Base-by-base conservation (phyloP, 2,888 invertebrate species). In the Ormyrus nitidulus region DNA sequence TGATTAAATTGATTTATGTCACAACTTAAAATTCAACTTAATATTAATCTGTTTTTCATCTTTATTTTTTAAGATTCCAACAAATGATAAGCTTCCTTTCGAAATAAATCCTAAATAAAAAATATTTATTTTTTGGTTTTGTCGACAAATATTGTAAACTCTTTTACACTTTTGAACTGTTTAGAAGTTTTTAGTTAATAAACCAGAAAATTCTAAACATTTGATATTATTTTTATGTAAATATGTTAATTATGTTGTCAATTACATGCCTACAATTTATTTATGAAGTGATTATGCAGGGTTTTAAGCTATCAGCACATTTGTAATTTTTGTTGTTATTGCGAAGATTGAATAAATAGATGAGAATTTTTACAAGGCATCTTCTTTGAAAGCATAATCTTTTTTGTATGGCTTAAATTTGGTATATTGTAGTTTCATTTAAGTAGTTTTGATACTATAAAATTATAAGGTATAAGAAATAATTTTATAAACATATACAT, bases 401-500 rank as follows among this genome's bases (percentile, higher is more conserved):
- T 72, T 59, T 74, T 65, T 75, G 51, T 69, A 80, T 61, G 71
- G 48, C 56, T 70, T 9, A 71, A 65, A 65, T 59, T n/a, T 54
- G 46, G 69, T 51, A 48, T 19, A 7, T 62, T 66, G 65, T 66
- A 72, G n/a, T 64, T 69, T 72, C 44, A 34, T 7, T 66, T 70
- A 56, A 19, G 11, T 56, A 59, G 7, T 59, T 66, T 70, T 59
- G 9, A 74, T 61, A 61, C 5, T n/a, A 59, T 19, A 58, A 9
- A 75, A 49, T 5, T 65, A 8, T 53, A 75, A 70, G 69, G 65
- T 34, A 81, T 66, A 79, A 64, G 68, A 62, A 71, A 77, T 54
- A 58, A 74, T 49, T 53, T 53, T 58, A 71, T 58, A 71, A 84
- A 83, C 75, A 82, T 80, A 83, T 87, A 87, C 88, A 88, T 86